Conservation (phyloP, 2,888 invertebrate species). For the Lathronympha strigana region DNA sequence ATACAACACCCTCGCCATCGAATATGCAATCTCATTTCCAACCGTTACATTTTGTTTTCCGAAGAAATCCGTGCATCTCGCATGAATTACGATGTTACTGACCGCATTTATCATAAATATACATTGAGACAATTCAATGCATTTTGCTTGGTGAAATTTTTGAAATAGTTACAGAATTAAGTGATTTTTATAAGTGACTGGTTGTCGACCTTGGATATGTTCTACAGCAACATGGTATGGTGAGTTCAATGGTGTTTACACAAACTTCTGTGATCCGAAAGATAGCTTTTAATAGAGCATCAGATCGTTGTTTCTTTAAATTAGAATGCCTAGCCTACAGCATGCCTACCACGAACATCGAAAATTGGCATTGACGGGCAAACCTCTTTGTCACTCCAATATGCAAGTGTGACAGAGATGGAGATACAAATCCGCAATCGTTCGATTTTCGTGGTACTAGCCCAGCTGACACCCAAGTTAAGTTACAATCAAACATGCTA, state of each 20-base stretch:
- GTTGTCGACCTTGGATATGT: slow-evolving; percentile 24
- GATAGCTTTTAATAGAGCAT: not conserved
- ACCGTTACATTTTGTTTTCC: slow-evolving; percentile 31
- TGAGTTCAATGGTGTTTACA: slow-evolving; percentile 23
- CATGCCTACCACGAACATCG: no score
- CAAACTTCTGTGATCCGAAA: not conserved
- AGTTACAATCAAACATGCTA: not conserved
- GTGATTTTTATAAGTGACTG: slow-evolving; percentile 37
- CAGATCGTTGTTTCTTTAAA: not conserved
- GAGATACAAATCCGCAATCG: no score
- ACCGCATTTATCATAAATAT: slow-evolving; percentile 39
- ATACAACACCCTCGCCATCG: slow-evolving; percentile 38
- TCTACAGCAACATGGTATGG: slow-evolving; percentile 18
- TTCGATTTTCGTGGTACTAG: no score
- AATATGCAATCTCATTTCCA: slow-evolving; percentile 28
- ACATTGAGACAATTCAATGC: slow-evolving; percentile 28
- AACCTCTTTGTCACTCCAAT: no score
- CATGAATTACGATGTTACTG: slow-evolving; percentile 37
- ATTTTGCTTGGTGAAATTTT: slow-evolving; percentile 35
- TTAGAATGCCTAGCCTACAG: no score
- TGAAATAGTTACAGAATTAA: slow-evolving; percentile 20
- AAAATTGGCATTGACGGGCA: no score
- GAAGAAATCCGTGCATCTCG: slow-evolving; percentile 22
- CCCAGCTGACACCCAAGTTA: no score
- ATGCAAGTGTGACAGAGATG: no score